These are phyloP conservation scores for Onychostruthus taczanowskii DNA, from an alignment of 2,113 vertebrate species.

Conservation along the genomic window DNA sequence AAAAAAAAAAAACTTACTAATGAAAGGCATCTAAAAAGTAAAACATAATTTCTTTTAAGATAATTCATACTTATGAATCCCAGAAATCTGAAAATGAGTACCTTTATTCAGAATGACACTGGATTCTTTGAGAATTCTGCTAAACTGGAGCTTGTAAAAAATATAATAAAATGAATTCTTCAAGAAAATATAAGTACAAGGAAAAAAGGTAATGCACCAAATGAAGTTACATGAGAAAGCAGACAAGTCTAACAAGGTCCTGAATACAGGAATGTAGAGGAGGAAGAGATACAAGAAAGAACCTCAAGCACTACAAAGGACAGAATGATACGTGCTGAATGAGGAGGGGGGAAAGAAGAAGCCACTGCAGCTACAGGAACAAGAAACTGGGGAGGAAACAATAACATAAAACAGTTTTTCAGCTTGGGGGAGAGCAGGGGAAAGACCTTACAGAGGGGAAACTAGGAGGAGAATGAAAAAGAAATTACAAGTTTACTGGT, in stretches of 20 bases:
- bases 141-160: background rate
- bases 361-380: background rate
- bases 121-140: background rate
- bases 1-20: background rate
- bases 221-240: background rate
- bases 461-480: background rate
- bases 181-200: background rate
- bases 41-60: background rate
- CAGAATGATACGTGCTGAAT: accelerated
- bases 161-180: background rate
- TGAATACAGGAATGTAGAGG: background rate
- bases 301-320: background rate
- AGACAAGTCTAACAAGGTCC: background rate
- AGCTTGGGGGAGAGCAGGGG: too few relatives aligned
- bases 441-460: background rate
- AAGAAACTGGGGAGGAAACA: background rate
- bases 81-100: background rate
- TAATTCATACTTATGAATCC: background rate
- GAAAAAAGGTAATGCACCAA: background rate
- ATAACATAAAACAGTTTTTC: background rate
- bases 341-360: background rate
- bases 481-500: background rate
- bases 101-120: background rate
- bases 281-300: background rate
- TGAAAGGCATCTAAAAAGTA: background rate